Base-by-base conservation (phyloP, 2,113 vertebrate genomes). In the Stegastes partitus region DNA sequence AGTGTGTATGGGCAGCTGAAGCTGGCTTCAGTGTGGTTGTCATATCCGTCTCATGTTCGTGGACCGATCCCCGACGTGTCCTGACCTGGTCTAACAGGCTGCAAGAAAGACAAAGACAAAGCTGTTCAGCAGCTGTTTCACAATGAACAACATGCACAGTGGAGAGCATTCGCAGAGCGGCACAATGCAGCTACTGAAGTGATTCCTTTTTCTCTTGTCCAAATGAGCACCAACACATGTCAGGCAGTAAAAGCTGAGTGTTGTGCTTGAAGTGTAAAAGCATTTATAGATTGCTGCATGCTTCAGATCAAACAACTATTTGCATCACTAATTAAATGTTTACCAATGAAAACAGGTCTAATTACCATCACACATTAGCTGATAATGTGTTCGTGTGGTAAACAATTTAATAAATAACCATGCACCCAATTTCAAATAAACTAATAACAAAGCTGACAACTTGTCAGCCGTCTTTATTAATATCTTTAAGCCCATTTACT, bases 71-170 rank as follows among this genome's bases (percentile, higher is more conserved):
- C 45, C 34, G n/a, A 76, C 69, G 22, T 57, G 80, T 83, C 71
- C 69, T 71, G 73, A 79, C 70, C 80, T 68, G 77, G 64, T 70
- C 28, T 49, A 19, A 54, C 10, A 25, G 65, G 21, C 83, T 86
- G 72, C 2, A 80, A 84, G 72, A 77, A 28, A 85, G 31, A 72
- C 12, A 68, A 68, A 81, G 49, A 84, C 28, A 70, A 64, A 62
- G 55, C 49, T 28, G 5, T 67, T 50, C 28, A 47, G 47, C 22
- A 75, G 16, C 58, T 37, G 68, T 25, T 53, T 56, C 37, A 45
- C 19, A 63, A 31, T 1, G 21, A 47, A 11, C 15, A 19, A 0
- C 39, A 26, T 37, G 44, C 2, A 39, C 44, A 28, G 7, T 5
- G 14, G 39, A 54, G 2, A 2, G 8, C 11, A 37, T 21, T 14